Base-by-base conservation (phyloP, 2,113 vertebrate genomes). In the Lucifuga dentata region DNA sequence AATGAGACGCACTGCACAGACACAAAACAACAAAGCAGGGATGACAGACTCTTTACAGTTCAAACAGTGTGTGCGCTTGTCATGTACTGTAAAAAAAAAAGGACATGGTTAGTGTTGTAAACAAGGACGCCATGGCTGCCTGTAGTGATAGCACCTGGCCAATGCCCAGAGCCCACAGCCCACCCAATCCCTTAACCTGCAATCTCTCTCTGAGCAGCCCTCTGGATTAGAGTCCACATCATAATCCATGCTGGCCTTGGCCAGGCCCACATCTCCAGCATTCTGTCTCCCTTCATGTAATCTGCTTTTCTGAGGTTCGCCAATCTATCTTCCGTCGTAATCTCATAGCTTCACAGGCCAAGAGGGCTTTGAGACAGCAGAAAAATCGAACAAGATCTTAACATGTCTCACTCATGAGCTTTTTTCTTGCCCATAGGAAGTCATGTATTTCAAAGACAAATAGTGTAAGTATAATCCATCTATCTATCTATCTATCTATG, bases 291-390 rank as follows among this genome's bases (percentile, higher is more conserved):
- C 67, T 58, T 45, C 32, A 45, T 79, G 51, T 89, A 89, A 93
- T 90, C 88, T 88, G 84, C 81, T 86, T 90, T 84, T 69, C 76
- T 62, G 69, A 70, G 73, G 80, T 81, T 50, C 75, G 71, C 69
- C 78, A 63, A 45, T 32, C 49, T 46, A n/a, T n/a, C n/a, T n/a
- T 59, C 65, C 33, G 40, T 44, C 16, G 24, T 78, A 71, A 84
- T 76, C 74, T 72, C 59, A 38, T 61, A 32, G 46, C 39, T 26
- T 55, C 36, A 45, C 32, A 51, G 43, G 55, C 51, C 44, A 64
- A 51, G 11, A 23, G 16, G 44, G 24, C 26, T 38, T 15, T 50
- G 51, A 35, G 40, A 21, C 48, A 8, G 19, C 32, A 17, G 8
- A 23, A 40, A 53, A 11, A 36, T n/a, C n/a, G n/a, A n/a, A n/a